Conservation (phyloP, 2,797 vertebrate genomes). For the Discoglossus pictus region DNA sequence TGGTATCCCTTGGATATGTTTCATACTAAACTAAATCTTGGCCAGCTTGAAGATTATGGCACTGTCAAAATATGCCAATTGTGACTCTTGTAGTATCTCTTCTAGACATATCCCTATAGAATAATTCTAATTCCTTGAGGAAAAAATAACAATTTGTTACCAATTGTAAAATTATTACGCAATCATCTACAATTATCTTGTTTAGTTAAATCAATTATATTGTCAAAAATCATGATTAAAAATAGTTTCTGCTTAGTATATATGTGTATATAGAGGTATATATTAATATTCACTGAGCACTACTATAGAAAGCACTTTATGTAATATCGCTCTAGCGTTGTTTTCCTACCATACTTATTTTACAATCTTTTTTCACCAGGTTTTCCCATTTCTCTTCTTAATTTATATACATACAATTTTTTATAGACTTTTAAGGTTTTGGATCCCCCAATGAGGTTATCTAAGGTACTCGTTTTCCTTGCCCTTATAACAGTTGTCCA, state of each 20-base stretch:
- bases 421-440: not conserved
- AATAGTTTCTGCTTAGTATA: too few species aligned
- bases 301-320: not conserved
- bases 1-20: too few species aligned
- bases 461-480: conserved; percentile 22
- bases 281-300: not conserved
- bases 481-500: conserved; percentile 20
- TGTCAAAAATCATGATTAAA: not conserved
- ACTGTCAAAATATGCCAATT: not conserved
- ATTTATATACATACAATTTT: not conserved
- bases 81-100: too few species aligned
- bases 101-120: conserved; percentile 5
- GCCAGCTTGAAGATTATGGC: too few species aligned
- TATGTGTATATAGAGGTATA: conserved; percentile 4
- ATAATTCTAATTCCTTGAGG: not conserved
- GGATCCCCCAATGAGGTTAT: conserved; percentile 20
- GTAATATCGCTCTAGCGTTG: not conserved
- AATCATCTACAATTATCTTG: conserved; percentile 20
- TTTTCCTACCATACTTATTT: not conserved
- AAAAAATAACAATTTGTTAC: not conserved
- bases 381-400: not conserved
- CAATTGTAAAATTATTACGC: not conserved
- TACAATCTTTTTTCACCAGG: not conserved
- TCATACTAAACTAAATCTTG: too few species aligned
- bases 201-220: conserved; percentile 21